phyloP scores from a whole-genome alignment of 2,113 vertebrate genomes.

The Madoqua kirkii region DNA sequence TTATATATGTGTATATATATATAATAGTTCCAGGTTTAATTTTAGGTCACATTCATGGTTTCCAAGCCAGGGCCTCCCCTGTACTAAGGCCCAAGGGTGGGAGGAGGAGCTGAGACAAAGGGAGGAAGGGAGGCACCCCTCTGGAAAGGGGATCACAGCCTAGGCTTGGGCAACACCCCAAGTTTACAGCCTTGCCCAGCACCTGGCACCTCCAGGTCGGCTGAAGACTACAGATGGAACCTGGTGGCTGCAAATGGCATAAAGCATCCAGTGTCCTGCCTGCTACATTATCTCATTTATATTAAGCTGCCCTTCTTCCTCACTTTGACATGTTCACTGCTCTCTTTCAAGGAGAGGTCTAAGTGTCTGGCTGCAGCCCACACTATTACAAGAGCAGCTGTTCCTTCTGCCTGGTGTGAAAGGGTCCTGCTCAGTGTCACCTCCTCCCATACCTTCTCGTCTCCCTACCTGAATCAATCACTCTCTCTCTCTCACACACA shows the following conservation, averaged over 20 bases:
- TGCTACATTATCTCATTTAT: not conserved
- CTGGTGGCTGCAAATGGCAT: not conserved
- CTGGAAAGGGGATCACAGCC: not conserved
- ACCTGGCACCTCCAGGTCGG: not conserved
- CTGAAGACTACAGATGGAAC: not conserved
- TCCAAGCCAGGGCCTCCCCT: not conserved
- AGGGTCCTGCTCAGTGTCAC: not conserved
- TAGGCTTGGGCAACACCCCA: not conserved
- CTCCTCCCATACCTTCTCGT: not conserved
- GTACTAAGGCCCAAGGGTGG: not conserved
- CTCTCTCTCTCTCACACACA: not conserved
- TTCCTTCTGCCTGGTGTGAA: not conserved
- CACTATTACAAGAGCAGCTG: not conserved
- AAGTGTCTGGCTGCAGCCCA: not conserved
- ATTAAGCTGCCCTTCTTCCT: not conserved
- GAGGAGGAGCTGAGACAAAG: not conserved
- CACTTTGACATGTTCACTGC: not conserved
- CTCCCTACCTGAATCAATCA: not conserved
- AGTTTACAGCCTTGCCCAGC: not conserved
- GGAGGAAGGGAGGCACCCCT: not conserved
- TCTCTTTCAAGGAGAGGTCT: not conserved
- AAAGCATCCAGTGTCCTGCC: not conserved
- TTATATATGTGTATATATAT: slow-evolving; percentile 7
- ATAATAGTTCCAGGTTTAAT: slow-evolving; percentile 29
- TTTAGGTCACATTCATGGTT: slow-evolving; percentile 24